These are phyloP conservation scores for Heliconius sara DNA, from an alignment of 2,888 invertebrate species.

Conservation along the genomic window DNA sequence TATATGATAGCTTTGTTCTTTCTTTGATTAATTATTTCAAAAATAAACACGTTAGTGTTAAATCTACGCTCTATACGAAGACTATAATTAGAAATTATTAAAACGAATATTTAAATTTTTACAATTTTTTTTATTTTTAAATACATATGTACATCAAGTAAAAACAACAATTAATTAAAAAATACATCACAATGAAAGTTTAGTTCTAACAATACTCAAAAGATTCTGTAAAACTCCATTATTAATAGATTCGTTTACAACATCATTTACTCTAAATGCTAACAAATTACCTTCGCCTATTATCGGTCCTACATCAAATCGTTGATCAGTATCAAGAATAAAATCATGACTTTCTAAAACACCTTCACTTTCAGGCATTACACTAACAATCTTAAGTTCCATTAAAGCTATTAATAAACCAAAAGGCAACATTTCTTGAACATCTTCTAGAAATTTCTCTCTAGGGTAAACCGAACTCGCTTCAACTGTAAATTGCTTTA, in stretches of 20 bases:
- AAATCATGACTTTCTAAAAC: constrained; percentile 48
- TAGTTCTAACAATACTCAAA: constrained; percentile 33
- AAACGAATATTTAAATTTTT: not conserved
- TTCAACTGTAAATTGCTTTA: constrained; percentile 61
- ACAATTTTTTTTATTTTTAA: not conserved
- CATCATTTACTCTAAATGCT: constrained; percentile 65
- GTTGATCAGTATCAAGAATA: constrained; percentile 47
- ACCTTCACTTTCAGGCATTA: constrained; percentile 36
- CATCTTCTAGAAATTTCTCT: constrained; percentile 61
- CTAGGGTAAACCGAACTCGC: constrained; percentile 59
- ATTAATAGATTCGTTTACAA: constrained; percentile 61
- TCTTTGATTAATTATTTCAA: too few relatives aligned
- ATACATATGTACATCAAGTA: not conserved
- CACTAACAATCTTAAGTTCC: constrained; percentile 63
- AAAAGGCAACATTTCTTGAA: constrained; percentile 61
- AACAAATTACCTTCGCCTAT: constrained; percentile 52
- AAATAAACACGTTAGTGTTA: too few relatives aligned
- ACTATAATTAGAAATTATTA: not conserved
- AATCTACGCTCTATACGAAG: too few relatives aligned
- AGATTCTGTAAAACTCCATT: constrained; percentile 66
- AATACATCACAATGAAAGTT: not conserved
- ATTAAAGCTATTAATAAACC: constrained; percentile 68
- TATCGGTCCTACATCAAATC: not conserved
- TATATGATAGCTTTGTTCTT: not conserved
- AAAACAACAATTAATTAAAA: not conserved